Evolutionary conservation across 2,113 vertebrate species (phyloP).

Genomic region (Pyrgilauda ruficollis): DNA sequence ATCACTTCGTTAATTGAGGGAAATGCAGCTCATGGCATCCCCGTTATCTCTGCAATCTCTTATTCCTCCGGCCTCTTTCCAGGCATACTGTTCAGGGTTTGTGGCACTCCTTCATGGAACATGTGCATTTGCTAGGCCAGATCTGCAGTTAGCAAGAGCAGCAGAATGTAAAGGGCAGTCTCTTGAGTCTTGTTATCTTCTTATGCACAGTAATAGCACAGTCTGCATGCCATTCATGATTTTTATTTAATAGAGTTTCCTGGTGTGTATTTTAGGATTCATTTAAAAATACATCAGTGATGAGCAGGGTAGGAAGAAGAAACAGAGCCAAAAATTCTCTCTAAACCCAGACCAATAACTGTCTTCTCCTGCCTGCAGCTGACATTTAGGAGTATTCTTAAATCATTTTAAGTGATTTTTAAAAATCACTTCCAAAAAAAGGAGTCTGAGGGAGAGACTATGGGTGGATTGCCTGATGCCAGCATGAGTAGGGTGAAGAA

Average conservation of each 20-base stretch:
- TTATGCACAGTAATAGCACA: conserved; percentile 62
- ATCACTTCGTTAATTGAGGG: conserved; percentile 64
- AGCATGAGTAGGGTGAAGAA: not conserved
- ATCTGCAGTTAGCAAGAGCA: conserved; percentile 43
- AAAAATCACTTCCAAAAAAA: conserved; percentile 58
- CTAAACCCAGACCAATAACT: conserved; percentile 52
- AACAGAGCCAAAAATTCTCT: conserved; percentile 42
- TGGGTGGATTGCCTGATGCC: conserved; percentile 9
- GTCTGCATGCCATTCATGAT: conserved; percentile 56
- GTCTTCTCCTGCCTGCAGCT: conserved; percentile 47
- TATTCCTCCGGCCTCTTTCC: not conserved
- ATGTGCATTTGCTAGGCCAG: not conserved
- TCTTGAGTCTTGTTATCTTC: conserved; percentile 62
- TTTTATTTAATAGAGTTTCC: conserved; percentile 67
- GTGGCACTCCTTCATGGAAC: not conserved
- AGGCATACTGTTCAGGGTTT: not conserved
- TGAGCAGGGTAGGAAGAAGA: conserved; percentile 28
- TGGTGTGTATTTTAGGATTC: conserved; percentile 58
- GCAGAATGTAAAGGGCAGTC: conserved; percentile 63
- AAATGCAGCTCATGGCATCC: conserved; percentile 26
- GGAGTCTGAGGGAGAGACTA: not conserved
- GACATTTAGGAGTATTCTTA: conserved; percentile 54
- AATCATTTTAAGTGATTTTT: conserved; percentile 54
- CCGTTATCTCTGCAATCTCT: conserved; percentile 39
- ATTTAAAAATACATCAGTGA: conserved; percentile 66